Conservation (phyloP, 2,113 vertebrate species). For the Sitta europaea region DNA sequence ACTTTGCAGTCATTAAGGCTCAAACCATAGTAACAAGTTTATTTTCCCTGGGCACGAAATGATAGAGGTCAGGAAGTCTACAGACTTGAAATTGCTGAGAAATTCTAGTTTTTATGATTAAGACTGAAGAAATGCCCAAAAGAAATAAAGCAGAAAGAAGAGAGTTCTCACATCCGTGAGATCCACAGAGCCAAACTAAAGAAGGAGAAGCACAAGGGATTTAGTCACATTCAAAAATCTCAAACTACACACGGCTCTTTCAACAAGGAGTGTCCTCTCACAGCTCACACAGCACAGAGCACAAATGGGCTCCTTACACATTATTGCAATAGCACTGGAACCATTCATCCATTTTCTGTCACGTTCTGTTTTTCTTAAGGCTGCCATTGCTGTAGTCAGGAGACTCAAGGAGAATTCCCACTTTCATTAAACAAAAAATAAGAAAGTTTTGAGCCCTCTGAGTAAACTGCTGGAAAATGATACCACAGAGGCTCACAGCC, state of each 20-base stretch:
- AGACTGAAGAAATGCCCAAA: slow-evolving; percentile 30
- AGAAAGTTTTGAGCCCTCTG: neutral
- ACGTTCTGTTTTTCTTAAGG: slow-evolving; percentile 51
- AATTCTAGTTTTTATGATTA: slow-evolving; percentile 44
- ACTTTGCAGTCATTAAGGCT: neutral
- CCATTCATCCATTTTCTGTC: slow-evolving; percentile 38
- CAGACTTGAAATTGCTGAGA: slow-evolving; percentile 13
- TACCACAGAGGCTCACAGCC: slow-evolving; percentile 31
- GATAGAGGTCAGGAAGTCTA: slow-evolving; percentile 28
- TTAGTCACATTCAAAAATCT: slow-evolving; percentile 29
- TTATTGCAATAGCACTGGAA: neutral
- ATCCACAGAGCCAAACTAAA: slow-evolving; percentile 29
- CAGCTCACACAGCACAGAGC: neutral
- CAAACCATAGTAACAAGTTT: slow-evolving; percentile 18
- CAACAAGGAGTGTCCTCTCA: neutral
- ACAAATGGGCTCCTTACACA: neutral
- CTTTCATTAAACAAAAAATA: slow-evolving; percentile 47
- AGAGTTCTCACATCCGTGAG: neutral
- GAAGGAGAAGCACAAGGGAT: slow-evolving; percentile 9
- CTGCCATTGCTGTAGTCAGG: slow-evolving; percentile 1
- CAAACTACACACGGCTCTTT: neutral
- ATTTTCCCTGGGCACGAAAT: slow-evolving; percentile 43
- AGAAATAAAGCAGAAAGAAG: slow-evolving; percentile 35
- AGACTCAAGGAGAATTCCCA: slow-evolving; percentile 5
- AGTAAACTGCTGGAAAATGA: slow-evolving; percentile 54